Evolutionary conservation across 2,888 invertebrate species (phyloP), one percentile per base, ranked within the genome.

Genomic region (Theristus sp.): DNA sequence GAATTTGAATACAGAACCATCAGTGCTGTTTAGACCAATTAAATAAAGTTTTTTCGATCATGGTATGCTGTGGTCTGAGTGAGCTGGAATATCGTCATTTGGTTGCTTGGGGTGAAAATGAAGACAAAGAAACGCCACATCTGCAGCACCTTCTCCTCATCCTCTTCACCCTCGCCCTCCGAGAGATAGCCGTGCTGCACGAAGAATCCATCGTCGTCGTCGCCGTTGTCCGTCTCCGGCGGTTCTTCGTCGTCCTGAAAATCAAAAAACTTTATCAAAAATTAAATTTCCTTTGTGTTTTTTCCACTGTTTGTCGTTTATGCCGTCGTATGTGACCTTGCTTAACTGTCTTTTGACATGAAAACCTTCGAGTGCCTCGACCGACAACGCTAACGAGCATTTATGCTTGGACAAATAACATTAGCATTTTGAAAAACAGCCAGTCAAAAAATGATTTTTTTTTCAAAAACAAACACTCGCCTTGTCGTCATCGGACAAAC

Each of bases 161-260:
- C 62, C 22, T 62, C 62, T 24, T 63, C 64, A 28, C 71, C 71
- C 64, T 71, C 71, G 38, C 68, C 69, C 20, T 68, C 67, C 20
- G 70, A 71, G 38, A 71, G 64, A 60, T 71, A 71, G 55, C 70
- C 69, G 57, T 69, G 71, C 25, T 64, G 69, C 3, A 71, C 70
- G 55, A 70, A 66, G 64, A 70, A 71, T 20, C 67, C 69, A 49
- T 66, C 65, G 56, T 66, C 66, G 61, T 67, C 65, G 26, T 65
- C 65, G 20, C 61, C 65, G 49, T 67, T 67, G 26, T 63, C 64
- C 25, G 62, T 63, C 20, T 63, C 65, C 13, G 65, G 66, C 20
- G 66, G 67, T 13, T 65, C 66, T 1, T 63, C 64, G 25, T 63
- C 63, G n/a, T 63, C 60, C n/a, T n/a, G n/a, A n/a, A n/a, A n/a